Conservation (phyloP, 2,797 vertebrate genomes). For the Arvicola amphibius region DNA sequence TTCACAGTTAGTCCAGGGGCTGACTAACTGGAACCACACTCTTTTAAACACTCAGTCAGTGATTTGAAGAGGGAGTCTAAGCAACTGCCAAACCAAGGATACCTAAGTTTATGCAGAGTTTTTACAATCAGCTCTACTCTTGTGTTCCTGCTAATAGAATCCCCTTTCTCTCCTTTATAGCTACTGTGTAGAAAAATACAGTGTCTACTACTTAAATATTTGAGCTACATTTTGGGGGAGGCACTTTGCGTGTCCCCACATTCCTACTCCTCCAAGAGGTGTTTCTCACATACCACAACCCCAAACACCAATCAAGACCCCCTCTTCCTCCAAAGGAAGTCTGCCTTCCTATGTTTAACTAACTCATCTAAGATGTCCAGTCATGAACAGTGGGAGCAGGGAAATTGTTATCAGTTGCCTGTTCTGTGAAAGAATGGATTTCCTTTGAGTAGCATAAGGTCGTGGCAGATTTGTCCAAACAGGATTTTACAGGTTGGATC, state of each 20-base stretch:
- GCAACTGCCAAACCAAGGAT: neutral
- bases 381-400: neutral
- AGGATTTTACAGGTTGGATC: neutral
- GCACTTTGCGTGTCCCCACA: neutral
- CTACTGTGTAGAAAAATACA: neutral
- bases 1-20: neutral
- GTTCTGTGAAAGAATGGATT: neutral
- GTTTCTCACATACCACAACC: neutral
- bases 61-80: neutral
- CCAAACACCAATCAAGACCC: neutral
- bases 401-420: neutral
- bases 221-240: neutral
- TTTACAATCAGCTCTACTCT: neutral
- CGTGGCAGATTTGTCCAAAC: neutral
- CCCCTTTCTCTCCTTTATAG: neutral
- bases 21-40: neutral
- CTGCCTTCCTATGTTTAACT: neutral
- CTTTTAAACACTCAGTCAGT: neutral
- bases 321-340: neutral
- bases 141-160: neutral
- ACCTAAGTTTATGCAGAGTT: neutral
- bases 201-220: conserved; percentile 35
- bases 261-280: neutral
- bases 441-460: neutral
- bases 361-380: neutral